phyloP scores from a whole-genome alignment of 2,113 vertebrate species.

The Coreoperca whiteheadi region DNA sequence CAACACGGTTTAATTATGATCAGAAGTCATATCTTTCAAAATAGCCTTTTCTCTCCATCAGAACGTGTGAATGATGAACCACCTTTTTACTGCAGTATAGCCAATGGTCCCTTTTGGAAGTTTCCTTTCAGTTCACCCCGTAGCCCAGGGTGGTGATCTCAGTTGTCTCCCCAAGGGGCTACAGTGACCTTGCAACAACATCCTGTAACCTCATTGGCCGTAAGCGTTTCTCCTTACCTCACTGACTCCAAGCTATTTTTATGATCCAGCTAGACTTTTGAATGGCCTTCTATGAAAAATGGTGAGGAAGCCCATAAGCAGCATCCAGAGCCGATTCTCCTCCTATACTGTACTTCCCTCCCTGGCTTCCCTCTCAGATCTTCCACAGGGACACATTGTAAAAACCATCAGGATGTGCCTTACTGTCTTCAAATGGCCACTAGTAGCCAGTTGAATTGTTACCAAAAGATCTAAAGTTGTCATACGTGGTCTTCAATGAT shows the following conservation, averaged over 20 bases:
- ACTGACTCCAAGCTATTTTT: conserved; percentile 81
- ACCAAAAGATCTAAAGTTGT: not conserved
- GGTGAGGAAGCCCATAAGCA: conserved; percentile 61
- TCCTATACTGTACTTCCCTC: conserved; percentile 12
- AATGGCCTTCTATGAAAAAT: conserved; percentile 49
- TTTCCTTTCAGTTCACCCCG: conserved; percentile 24
- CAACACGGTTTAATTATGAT: not conserved
- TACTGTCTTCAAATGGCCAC: conserved; percentile 15
- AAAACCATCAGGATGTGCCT: conserved; percentile 26
- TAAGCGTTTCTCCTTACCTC: conserved; percentile 69
- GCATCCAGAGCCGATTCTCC: conserved; percentile 43
- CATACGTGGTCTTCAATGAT: not conserved
- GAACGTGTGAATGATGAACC: not conserved
- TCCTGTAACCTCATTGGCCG: conserved; percentile 72
- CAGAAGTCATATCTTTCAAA: not conserved
- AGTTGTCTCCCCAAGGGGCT: conserved; percentile 57
- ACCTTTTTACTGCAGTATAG: not conserved
- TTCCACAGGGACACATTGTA: conserved; percentile 23
- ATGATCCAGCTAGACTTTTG: conserved; percentile 73
- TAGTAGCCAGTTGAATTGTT: conserved; percentile 1
- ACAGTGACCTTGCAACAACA: conserved; percentile 75
- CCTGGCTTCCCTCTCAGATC: conserved; percentile 36
- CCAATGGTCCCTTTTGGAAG: conserved; percentile 2
- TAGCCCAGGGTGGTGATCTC: conserved; percentile 58
- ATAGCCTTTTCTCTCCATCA: not conserved